Base-by-base conservation (phyloP, 2,113 vertebrate genomes). In the Tapirus terrestris region DNA sequence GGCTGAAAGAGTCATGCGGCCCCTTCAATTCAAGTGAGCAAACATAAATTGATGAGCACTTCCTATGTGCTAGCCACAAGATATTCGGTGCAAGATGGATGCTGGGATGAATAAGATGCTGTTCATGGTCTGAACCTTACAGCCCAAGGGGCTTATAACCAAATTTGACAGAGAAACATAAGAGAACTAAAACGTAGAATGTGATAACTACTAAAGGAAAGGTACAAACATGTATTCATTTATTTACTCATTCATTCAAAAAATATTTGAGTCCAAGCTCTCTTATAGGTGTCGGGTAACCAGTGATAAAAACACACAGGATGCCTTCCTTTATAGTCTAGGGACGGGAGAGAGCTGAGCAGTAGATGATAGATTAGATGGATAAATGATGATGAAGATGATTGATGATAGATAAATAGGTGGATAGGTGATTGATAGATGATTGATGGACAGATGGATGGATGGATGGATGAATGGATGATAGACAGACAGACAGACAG, bases 1-100 rank as follows among this genome's bases (percentile, higher is more conserved):
- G 91, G 63, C 96, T 98, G 88, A 92, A 97, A 91, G 77, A 76
- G 97, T 96, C 98, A 94, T 86, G 93, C 96, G 96, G 98, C 94
- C 95, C 98, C 88, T 97, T 97, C 94, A 96, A 97, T 92, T 97
- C 87, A 63, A 92, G 85, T 58, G 63, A 80, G 60, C 60, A 89
- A 68, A 36, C 11, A 20, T 1, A 23, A 7, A 27, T 7, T 31
- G 33, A 10, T 25, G 45, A 75, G 51, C 21, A 53, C 43, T 48
- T 68, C 63, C 89, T n/a, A 39, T 14, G 48, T 39, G 39, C 8
- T 21, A 67, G 77, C 39, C 20, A 68, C 12, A 9, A 10, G 31
- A 12, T 13, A 39, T 68, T 39, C 18, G 8, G 61, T 39, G 39
- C 4, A 1, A 16, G 21, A 45, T 9, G 36, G 33, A 45, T 53